Evolutionary conservation across 2,888 invertebrate genomes (phyloP), one percentile per base, ranked within the genome.

Genomic region (Orchesella flavescens): DNA sequence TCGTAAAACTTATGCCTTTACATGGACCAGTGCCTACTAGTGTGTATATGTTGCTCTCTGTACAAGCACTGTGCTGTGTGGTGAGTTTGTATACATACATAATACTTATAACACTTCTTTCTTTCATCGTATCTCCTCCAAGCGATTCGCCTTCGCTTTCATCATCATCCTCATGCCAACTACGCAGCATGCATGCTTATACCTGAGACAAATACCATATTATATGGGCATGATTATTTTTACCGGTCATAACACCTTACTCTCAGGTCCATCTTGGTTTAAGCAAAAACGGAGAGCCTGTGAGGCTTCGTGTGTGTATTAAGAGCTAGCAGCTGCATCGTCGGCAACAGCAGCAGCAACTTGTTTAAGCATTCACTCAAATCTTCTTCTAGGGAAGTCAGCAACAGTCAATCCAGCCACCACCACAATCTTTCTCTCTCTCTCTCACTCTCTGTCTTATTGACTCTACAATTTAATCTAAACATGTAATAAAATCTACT

Each of bases 201-300:
- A 15, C 12, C 49, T 49, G n/a, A 49, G 49, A 61, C 23, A 61
- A n/a, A 19, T 57, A 17, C 57, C 17, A 19, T 17, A 57, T 17
- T 17, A n/a, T n/a, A 57, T 57, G 19, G 57, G 17, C 17, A 66
- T 44, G 46, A 46, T 44, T 24, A 24, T 66, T 65, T 63, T 66
- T 66, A 66, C 66, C 66, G 66, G 66, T 66, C 66, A 66, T 21
- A 66, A 61, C 61, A 61, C 61, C 61, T 61, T 24, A 61, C 57
- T 53, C 17, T 17, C 57, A 57, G 19, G 57, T 19, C 19, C 21
- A 17, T 61, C 61, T 34, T 21, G 23, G 61, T 21, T 13, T 49
- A 49, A 53, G 49, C 69, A 69, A 46, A n/a, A 12, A 69, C 17
- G 49, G 2, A 55, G 10, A 12, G 34, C 55, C 55, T 24, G 53